Evolutionary conservation across 2,888 invertebrate genomes (phyloP).

Genomic region (Conomelus anceps): DNA sequence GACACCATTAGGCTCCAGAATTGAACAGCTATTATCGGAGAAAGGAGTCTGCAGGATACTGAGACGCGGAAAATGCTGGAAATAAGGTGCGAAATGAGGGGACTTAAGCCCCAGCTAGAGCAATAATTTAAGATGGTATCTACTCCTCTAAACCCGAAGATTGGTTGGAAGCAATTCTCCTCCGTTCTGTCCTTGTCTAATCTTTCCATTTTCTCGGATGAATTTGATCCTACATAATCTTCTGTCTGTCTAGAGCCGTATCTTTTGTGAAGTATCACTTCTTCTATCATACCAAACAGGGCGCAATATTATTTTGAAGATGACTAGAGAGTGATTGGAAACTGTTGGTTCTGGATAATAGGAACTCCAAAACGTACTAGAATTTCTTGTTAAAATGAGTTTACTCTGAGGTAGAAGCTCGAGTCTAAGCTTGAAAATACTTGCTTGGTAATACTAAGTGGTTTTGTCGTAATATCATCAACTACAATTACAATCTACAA

Average conservation of each 20-base stretch:
- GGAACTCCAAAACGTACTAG: neutral
- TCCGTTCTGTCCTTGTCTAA: neutral
- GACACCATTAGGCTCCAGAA: neutral
- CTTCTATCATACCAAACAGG: neutral
- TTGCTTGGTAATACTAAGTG: too few species aligned
- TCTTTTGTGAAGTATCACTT: neutral
- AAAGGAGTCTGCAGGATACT: neutral
- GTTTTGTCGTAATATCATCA: too few species aligned
- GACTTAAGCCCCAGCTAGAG: neutral
- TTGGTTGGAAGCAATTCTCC: neutral
- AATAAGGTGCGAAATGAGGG: neutral
- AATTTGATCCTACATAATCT: neutral
- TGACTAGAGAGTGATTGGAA: neutral
- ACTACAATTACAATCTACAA: too few species aligned
- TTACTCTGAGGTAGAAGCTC: neutral
- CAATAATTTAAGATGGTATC: neutral
- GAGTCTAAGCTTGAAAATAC: too few species aligned
- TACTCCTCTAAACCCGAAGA: neutral
- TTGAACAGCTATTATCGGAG: neutral
- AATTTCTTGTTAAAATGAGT: neutral
- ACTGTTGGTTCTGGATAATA: neutral
- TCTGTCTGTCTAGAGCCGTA: neutral
- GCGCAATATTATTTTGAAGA: neutral
- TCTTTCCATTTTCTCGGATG: neutral
- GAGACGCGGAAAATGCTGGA: neutral